These are phyloP conservation scores for Drosophila rhopaloa DNA, from an alignment of 1,140 invertebrate genomes.

Conservation along the genomic window DNA sequence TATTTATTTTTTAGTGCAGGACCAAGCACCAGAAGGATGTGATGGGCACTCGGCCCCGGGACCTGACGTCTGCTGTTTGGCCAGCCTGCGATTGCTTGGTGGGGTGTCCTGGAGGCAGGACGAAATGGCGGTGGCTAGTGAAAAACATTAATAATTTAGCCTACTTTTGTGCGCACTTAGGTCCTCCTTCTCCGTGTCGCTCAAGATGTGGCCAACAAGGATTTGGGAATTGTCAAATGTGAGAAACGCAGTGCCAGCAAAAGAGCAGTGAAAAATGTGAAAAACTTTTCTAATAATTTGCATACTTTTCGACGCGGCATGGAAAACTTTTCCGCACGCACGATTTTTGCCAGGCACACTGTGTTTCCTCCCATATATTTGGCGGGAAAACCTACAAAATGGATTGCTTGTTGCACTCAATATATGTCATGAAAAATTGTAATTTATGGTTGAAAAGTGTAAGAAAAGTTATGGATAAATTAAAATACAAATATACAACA, in stretches of 20 bases:
- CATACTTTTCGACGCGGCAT: conserved; percentile 70
- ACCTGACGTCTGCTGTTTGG: conserved; percentile 25
- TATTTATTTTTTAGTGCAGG: neutral
- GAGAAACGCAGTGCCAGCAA: conserved; percentile 28
- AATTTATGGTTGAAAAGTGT: no score
- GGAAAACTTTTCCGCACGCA: conserved; percentile 63
- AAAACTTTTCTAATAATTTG: conserved; percentile 80
- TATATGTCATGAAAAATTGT: neutral
- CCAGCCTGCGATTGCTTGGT: conserved; percentile 17
- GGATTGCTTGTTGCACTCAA: neutral
- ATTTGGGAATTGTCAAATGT: conserved; percentile 70
- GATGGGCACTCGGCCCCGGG: conserved; percentile 5
- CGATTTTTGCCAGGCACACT: conserved; percentile 16
- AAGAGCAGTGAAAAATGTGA: conserved; percentile 65
- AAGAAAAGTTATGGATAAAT: no score
- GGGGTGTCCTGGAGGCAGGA: conserved; percentile 2
- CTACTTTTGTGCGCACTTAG: conserved; percentile 47
- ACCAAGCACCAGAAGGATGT: conserved; percentile 23
- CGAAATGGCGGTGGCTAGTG: conserved; percentile 20
- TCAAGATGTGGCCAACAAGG: conserved; percentile 45
- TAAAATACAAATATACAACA: no score
- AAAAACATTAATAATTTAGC: conserved; percentile 44
- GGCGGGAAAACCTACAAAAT: neutral
- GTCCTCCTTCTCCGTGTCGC: conserved; percentile 25
- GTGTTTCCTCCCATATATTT: neutral